Evolutionary conservation across 2,113 vertebrate species (phyloP).

Genomic region (Empidonax traillii): DNA sequence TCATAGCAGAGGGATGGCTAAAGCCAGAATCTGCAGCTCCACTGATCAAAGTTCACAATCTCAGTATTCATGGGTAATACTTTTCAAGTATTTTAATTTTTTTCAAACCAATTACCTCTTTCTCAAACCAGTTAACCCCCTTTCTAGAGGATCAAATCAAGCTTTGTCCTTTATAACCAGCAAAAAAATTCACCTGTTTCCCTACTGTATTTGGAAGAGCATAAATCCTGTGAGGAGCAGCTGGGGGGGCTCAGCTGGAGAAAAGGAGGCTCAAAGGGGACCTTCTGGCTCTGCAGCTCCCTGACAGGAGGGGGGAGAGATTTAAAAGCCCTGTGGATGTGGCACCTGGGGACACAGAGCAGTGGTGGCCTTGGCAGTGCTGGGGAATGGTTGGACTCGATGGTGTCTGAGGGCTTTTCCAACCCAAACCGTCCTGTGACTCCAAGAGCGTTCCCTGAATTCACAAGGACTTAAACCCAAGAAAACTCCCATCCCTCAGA

Average conservation of each 20-base stretch:
- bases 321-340: fast-evolving
- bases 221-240: background rate
- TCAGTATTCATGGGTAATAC: background rate
- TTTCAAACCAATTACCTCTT: background rate
- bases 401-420: background rate
- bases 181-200: background rate
- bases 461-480: background rate
- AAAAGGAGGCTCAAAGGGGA: background rate
- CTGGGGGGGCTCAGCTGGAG: background rate
- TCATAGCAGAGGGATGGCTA: background rate
- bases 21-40: background rate
- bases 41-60: background rate
- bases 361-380: background rate
- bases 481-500: background rate
- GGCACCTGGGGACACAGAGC: fast-evolving
- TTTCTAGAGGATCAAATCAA: background rate
- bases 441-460: background rate
- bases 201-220: background rate
- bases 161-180: background rate
- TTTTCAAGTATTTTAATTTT: background rate
- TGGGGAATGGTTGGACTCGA: fast-evolving
- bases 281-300: background rate
- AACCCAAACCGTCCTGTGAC: fast-evolving
- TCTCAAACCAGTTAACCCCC: background rate
- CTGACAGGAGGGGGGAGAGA: background rate